These are phyloP conservation scores for Panagrolaimus sp. DNA, from an alignment of 1,140 invertebrate genomes.

Conservation along the genomic window DNA sequence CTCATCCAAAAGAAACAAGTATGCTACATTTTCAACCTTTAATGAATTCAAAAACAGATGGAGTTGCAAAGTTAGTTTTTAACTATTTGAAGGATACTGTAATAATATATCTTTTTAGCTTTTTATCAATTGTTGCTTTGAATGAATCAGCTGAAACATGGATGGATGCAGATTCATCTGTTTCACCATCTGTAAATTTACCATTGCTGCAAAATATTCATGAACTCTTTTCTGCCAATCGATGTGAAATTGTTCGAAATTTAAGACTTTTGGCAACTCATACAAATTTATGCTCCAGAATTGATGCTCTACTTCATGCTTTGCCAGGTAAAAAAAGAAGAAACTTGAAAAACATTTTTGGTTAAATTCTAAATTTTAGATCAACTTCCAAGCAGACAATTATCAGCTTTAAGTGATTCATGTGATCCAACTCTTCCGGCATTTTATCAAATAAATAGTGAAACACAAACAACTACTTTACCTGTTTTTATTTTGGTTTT, in stretches of 20 bases:
- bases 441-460: constrained; percentile 16
- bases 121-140: constrained; percentile 26
- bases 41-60: constrained; percentile 81
- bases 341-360: not conserved
- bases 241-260: constrained; percentile 23
- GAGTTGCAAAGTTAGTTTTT: constrained; percentile 66
- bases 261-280: constrained; percentile 21
- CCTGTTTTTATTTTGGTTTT: constrained; percentile 22
- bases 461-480: constrained; percentile 5
- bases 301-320: constrained; percentile 26
- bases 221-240: constrained; percentile 28
- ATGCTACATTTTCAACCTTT: constrained; percentile 96
- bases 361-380: constrained; percentile 9
- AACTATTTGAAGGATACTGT: too few relatives aligned
- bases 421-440: constrained; percentile 13
- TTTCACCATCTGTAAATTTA: constrained; percentile 24
- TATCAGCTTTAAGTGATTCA: constrained; percentile 4
- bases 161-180: constrained; percentile 20
- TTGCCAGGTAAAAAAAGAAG: constrained; percentile 18
- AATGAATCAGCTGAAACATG: constrained; percentile 24
- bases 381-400: constrained; percentile 14
- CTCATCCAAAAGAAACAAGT: constrained; percentile 89
- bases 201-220: constrained; percentile 30
- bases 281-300: constrained; percentile 27
- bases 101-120: constrained; percentile 18